Evolutionary conservation across 2,797 vertebrate genomes (phyloP).

Genomic region (Chloroceryle inda): DNA sequence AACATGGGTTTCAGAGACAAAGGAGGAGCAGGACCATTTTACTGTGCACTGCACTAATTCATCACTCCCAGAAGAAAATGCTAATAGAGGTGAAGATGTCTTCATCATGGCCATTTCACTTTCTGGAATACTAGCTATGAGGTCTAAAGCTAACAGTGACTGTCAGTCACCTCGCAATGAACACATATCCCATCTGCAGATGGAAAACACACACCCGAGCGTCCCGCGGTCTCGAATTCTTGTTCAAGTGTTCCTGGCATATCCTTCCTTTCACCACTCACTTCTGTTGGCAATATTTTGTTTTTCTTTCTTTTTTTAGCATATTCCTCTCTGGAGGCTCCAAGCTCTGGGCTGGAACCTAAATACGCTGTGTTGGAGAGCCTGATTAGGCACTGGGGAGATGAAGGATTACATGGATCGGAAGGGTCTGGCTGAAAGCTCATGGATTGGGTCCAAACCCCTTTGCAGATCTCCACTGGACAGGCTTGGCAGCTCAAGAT

Average conservation of each 20-base stretch:
- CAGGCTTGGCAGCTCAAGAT: too few species aligned
- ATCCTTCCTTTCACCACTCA: slow-evolving; percentile 43
- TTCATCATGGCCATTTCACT: background rate
- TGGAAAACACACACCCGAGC: slow-evolving; percentile 14
- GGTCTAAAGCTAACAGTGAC: background rate
- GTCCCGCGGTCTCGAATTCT: background rate
- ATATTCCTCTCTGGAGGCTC: background rate
- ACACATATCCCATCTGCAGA: background rate
- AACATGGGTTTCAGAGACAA: background rate
- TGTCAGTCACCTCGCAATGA: slow-evolving; percentile 26
- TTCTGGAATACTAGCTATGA: background rate
- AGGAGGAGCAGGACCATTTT: background rate
- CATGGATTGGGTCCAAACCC: slow-evolving; percentile 9
- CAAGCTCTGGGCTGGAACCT: slow-evolving; percentile 28
- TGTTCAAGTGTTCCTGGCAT: slow-evolving; percentile 58
- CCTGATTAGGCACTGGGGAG: slow-evolving; percentile 30
- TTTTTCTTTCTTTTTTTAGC: slow-evolving; percentile 68
- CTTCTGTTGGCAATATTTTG: slow-evolving; percentile 32
- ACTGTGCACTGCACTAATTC: too few species aligned
- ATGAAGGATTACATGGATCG: background rate
- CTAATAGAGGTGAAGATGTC: background rate
- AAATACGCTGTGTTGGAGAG: background rate
- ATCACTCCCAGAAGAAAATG: background rate
- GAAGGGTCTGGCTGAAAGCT: slow-evolving; percentile 21
- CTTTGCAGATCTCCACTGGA: background rate